Percentiles rank a stretch among this genome's conserved stretches.
Conservation (phyloP, 2,797 vertebrate genomes). For the Danio jaintianensis region DNA sequence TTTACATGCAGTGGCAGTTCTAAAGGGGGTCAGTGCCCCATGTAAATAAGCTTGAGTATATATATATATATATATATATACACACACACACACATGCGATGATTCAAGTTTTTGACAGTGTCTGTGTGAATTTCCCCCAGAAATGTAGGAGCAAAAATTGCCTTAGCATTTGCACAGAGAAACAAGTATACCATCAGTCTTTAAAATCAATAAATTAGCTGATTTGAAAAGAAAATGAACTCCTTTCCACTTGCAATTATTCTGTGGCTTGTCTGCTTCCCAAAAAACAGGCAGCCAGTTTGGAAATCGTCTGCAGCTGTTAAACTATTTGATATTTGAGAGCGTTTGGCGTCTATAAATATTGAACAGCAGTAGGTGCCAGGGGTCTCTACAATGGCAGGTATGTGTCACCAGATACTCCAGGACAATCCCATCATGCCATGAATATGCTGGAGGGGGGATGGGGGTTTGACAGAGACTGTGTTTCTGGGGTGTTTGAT, state of each 20-base stretch:
- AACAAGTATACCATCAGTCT: constrained; percentile 1
- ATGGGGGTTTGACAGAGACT: constrained; percentile 8
- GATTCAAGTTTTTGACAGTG: no score
- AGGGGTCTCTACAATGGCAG: constrained; percentile 68
- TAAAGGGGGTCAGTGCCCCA: no score
- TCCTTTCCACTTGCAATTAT: constrained; percentile 76
- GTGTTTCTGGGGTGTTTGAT: constrained; percentile 17
- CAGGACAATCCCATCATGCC: constrained; percentile 56
- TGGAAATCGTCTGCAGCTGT: constrained; percentile 78
- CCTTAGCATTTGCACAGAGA: no score
- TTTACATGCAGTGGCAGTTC: no score
- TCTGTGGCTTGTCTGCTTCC: constrained; percentile 65
- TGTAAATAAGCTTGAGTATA: no score
- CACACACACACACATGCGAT: no score
- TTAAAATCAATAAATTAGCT: constrained; percentile 50
- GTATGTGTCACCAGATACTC: constrained; percentile 76
- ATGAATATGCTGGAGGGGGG: constrained; percentile 36
- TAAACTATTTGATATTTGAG: constrained; percentile 73
- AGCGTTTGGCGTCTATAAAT: constrained; percentile 78
- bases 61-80: no score
- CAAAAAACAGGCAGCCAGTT: constrained; percentile 69
- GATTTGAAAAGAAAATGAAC: constrained; percentile 57
- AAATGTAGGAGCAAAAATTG: no score
- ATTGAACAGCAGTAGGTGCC: constrained; percentile 69
- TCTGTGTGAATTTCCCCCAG: no score